A percentile compares a stretch with the other conserved stretches of the same genome.
These are phyloP conservation scores for Prunella himalayana DNA, from an alignment of 2,113 vertebrate species.

Conservation along the genomic window DNA sequence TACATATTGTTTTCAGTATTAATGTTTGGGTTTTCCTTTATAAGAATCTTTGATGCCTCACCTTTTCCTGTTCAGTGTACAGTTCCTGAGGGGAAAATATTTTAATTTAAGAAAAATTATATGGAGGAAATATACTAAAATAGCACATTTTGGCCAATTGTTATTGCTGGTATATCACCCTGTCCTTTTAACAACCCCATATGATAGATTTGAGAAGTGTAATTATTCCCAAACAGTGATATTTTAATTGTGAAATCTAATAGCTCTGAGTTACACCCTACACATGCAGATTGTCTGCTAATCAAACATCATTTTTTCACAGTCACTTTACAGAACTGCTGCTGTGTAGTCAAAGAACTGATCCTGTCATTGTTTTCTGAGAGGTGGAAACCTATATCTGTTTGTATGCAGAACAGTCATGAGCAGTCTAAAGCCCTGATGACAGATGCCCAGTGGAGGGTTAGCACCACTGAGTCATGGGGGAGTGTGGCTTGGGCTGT, in stretches of 20 bases:
- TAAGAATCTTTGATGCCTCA: constrained; percentile 42
- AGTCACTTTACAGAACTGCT: background rate
- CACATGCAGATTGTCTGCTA: background rate
- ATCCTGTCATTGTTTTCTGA: background rate
- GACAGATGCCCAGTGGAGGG: background rate
- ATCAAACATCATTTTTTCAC: background rate
- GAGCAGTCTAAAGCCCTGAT: background rate
- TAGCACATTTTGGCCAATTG: background rate
- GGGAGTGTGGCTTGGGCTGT: background rate
- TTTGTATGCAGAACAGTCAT: background rate
- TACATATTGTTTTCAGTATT: constrained; percentile 41
- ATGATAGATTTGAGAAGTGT: background rate
- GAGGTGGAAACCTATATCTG: background rate
- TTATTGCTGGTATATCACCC: background rate
- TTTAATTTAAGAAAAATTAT: constrained; percentile 47
- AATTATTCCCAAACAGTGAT: background rate
- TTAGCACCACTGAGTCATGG: background rate
- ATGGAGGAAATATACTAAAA: constrained; percentile 26
- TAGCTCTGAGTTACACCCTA: background rate
- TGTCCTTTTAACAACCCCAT: background rate
- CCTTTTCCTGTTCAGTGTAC: constrained; percentile 42
- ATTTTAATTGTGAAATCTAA: background rate
- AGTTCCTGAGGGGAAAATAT: constrained; percentile 41
- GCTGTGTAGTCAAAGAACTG: background rate
- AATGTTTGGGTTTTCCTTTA: constrained; percentile 41